Conservation (phyloP, 2,113 vertebrate species). For the Sceloporus tristichus region DNA sequence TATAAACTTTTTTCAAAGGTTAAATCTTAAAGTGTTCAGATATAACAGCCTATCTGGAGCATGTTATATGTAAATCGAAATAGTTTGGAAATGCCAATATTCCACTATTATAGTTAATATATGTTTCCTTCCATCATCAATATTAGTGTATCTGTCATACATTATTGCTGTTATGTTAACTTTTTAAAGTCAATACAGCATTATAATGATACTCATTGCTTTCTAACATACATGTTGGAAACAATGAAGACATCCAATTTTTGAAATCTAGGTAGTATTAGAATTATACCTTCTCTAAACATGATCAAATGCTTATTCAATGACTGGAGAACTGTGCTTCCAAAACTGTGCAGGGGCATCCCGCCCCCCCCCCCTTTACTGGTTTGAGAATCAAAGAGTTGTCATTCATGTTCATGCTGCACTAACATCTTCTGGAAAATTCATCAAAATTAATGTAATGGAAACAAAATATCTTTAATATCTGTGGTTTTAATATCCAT, state of each 20-base stretch:
- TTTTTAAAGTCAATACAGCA: background rate
- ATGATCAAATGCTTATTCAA: background rate
- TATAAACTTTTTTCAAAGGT: background rate
- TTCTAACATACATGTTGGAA: background rate
- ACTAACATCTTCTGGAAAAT: background rate
- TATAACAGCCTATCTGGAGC: background rate
- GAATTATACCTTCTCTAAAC: background rate
- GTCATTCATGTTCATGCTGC: background rate
- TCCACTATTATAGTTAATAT: slow-evolving; percentile 1
- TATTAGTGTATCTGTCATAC: background rate
- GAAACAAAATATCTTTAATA: background rate
- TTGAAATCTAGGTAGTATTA: background rate
- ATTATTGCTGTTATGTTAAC: slow-evolving; percentile 10
- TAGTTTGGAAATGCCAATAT: background rate
- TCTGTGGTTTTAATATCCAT: background rate
- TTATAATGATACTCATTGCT: background rate
- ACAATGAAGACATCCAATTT: background rate
- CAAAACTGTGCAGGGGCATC: background rate
- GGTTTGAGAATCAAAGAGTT: background rate
- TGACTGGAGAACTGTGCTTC: background rate
- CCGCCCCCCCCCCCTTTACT: background rate
- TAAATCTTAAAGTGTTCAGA: background rate
- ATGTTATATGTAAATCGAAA: slow-evolving; percentile 12
- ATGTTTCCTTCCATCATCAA: slow-evolving; percentile 6
- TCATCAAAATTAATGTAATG: background rate